Base-by-base conservation (phyloP, 2,888 invertebrate genomes). In the Ormyrus nitidulus region DNA sequence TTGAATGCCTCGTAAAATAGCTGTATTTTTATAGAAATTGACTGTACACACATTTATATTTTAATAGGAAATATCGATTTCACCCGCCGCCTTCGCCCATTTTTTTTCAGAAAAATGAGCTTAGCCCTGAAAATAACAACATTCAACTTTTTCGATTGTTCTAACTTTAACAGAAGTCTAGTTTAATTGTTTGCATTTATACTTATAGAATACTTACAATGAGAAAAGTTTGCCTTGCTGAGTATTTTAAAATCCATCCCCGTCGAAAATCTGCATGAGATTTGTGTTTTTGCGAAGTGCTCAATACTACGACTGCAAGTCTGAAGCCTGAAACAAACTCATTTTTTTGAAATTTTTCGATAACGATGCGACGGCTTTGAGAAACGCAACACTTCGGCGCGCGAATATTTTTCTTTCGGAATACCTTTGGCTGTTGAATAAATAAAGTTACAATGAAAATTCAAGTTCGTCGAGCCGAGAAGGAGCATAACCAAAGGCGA, bases 111-210 rank as follows among this genome's bases (percentile, higher is more conserved):
- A 46, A 61, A 62, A 64, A 19, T 19, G n/a, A 58, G 19, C 46
- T 58, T 54, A 58, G 53, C 69, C 13, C 56, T 19, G n/a, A 49
- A 6, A 5, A 11, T n/a, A 66, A 7, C 19, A 56, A 4, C 46
- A 62, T 62, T 61, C 10, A 62, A 75, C 65, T 53, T 70, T 70
- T 59, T 70, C 48, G 54, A 53, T 58, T 44, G 10, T 69, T 53
- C 11, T 46, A 74, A 78, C 61, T 81, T 70, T 61, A 62, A 71
- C 64, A 19, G 66, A 86, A 87, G 87, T 87, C 86, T 84, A 84
- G 83, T 86, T 87, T 88, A 88, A 88, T 88, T 88, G 86, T 86
- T 86, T 87, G 86, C 86, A 88, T 88, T 87, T 87, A 88, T 88
- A 87, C 85, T 83, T 19, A 19, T 19, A 19, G 2, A 19, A 19